Base-by-base conservation (phyloP, 2,888 invertebrate species). In the Osmoderma eremita region DNA sequence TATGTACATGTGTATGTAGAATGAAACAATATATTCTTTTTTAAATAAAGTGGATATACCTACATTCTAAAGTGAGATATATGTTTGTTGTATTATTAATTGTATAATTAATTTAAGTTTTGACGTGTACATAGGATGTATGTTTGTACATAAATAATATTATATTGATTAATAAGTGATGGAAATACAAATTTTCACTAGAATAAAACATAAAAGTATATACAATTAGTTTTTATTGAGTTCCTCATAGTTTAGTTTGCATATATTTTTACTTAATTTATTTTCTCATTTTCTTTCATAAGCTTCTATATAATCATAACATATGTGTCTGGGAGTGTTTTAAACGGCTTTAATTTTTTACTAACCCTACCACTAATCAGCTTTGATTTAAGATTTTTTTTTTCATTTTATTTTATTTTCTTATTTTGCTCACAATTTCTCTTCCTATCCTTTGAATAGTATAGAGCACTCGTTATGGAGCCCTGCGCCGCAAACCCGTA, bases 91-190 rank as follows among this genome's bases (percentile, higher is more conserved):
- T 70, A 68, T 71, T 70, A 74, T 73, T 73, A 72, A 75, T 73
- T 75, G 75, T 78, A 77, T 72, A 75, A 76, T 75, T 77, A 72
- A 76, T 75, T 77, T 78, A 77, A 77, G 77, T 79, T 79, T 73
- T 70, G 76, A 79, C 76, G 77, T 83, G 81, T 83, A 83, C 79
- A 83, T 82, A 83, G 77, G 73, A 73, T 83, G 82, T 83, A 84
- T 83, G 83, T 83, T 83, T 84, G 83, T 84, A 83, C 80, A 83
- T 83, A 83, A 74, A 76, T 73, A 79, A 80, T 79, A 81, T 79
- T 79, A 80, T 80, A 81, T 80, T 80, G 79, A 81, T 80, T 81
- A 78, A 80, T 79, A 79, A 78, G 76, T 77, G 76, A 79, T 80
- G 79, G 78, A 78, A 75, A 79, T 78, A 78, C 78, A 81, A 78